These are phyloP conservation scores for Ascaphus truei DNA, from an alignment of 2,113 vertebrate species.

Conservation along the genomic window DNA sequence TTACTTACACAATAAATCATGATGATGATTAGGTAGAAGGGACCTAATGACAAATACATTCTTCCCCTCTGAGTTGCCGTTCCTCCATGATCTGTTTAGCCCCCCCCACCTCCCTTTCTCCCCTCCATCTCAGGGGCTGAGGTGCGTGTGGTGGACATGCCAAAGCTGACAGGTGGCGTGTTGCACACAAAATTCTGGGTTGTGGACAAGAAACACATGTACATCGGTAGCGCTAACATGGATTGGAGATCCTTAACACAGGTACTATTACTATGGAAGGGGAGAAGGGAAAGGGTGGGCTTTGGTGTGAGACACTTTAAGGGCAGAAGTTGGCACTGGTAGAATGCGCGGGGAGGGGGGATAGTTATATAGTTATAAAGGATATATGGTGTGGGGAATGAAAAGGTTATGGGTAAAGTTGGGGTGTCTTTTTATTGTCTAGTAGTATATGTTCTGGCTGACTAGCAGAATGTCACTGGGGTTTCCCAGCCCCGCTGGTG, in stretches of 20 bases:
- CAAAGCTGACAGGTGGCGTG: conserved; percentile 72
- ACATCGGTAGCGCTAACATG: conserved; percentile 93
- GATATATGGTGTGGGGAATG: too few relatives aligned
- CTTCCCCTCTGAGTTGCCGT: too few relatives aligned
- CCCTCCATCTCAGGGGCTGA: conserved; percentile 61
- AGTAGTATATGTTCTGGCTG: too few relatives aligned
- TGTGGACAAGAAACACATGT: conserved; percentile 82
- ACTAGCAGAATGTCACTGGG: too few relatives aligned
- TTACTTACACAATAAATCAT: too few relatives aligned
- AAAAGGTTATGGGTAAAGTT: too few relatives aligned
- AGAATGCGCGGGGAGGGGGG: neutral
- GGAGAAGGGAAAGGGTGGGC: neutral
- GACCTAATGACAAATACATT: too few relatives aligned
- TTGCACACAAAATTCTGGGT: conserved; percentile 95
- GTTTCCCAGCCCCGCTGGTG: too few relatives aligned
- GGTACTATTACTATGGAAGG: conserved; percentile 51
- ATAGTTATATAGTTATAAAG: too few relatives aligned
- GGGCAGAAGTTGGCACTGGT: rapidly evolving
- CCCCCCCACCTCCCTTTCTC: neutral
- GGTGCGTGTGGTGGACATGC: conserved; percentile 75
- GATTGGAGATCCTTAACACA: conserved; percentile 93
- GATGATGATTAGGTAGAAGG: too few relatives aligned
- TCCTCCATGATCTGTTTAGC: neutral
- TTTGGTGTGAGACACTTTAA: rapidly evolving
- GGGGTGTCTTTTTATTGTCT: too few relatives aligned